Base-by-base conservation (phyloP, 2,113 vertebrate species). In the Origma solitaria region DNA sequence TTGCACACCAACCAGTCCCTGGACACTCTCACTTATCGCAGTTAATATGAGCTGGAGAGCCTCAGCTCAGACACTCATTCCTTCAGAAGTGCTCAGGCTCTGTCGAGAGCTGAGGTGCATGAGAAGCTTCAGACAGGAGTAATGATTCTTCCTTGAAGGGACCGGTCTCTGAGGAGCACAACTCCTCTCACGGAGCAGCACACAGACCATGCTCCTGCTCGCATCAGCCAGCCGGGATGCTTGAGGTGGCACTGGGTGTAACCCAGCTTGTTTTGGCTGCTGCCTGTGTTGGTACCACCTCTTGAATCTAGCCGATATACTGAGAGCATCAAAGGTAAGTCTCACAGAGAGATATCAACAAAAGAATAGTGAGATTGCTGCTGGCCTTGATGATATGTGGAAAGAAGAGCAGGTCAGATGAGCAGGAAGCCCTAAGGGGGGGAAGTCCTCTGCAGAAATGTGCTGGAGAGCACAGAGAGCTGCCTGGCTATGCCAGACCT, bases 401-500 rank as follows among this genome's bases (percentile, higher is more conserved):
- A 91, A 38, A 71, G 50, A 49, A 61, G 68, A 62, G 44, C 47
- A 62, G 61, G 69, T 84, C 95, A 91, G 92, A 71, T 11, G 44
- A 53, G 38, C 56, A 82, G 30, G 31, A 70, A 60, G n/a, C 45
- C 83, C 76, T 50, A 10, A 16, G 22, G 9, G 5, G 16, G 24
- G 45, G 31, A 56, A 51, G n/a, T 70, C n/a, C 65, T 75, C 87
- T 68, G 70, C 78, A 88, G 30, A 81, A 91, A 71, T 16, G 33
- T 82, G 51, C 73, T 82, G 61, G 56, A 79, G 69, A 91, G 60
- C 60, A 79, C 7, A 24, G 51, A 75, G 30, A 58, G 44, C 27
- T 94, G 78, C 81, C 56, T 94, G 86, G 77, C 62, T 89, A 51
- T 84, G 92, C 65, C 93, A 92, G 81, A 66, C 15, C 24, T 68